These are phyloP conservation scores for Platypus cylindrus DNA, from an alignment of 2,888 invertebrate genomes.

Conservation along the genomic window DNA sequence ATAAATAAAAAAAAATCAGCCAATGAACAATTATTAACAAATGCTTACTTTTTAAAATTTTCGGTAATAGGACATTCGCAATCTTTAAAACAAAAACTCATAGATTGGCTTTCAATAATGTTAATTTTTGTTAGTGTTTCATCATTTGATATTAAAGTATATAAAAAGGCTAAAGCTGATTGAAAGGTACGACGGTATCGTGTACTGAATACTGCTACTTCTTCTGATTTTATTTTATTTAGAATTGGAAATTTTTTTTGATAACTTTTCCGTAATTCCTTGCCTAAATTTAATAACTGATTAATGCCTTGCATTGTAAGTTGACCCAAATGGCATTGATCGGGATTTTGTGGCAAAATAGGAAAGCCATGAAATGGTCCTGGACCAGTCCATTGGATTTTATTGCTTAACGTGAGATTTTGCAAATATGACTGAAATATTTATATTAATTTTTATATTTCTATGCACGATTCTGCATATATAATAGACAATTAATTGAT, in stretches of 20 bases:
- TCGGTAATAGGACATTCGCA: slow-evolving; percentile 69
- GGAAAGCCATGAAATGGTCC: slow-evolving; percentile 81
- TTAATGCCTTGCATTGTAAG: slow-evolving; percentile 60
- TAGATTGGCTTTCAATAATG: slow-evolving; percentile 65
- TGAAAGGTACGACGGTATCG: slow-evolving; percentile 83
- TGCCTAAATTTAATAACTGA: slow-evolving; percentile 38
- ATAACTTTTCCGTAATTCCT: slow-evolving; percentile 48
- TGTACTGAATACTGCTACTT: slow-evolving; percentile 64
- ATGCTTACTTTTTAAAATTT: slow-evolving; percentile 39
- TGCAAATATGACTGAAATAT: slow-evolving; percentile 39
- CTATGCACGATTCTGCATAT: too few species aligned
- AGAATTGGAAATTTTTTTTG: slow-evolving; percentile 37
- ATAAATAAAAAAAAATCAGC: too few species aligned
- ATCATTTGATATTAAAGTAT: slow-evolving; percentile 54
- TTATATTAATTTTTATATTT: not conserved
- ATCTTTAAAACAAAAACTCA: slow-evolving; percentile 74
- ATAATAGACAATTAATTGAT: not conserved
- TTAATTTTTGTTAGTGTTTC: slow-evolving; percentile 53
- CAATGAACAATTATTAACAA: too few species aligned
- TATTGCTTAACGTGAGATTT: slow-evolving; percentile 45
- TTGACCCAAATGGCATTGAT: slow-evolving; percentile 71
- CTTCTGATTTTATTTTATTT: slow-evolving; percentile 39
- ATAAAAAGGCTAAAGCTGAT: slow-evolving; percentile 70
- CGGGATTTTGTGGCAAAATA: slow-evolving; percentile 51
- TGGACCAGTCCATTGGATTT: slow-evolving; percentile 59